Evolutionary conservation across 1,140 invertebrate species (phyloP).

Genomic region (roundworm (Caenorhabditis elegans)): DNA sequence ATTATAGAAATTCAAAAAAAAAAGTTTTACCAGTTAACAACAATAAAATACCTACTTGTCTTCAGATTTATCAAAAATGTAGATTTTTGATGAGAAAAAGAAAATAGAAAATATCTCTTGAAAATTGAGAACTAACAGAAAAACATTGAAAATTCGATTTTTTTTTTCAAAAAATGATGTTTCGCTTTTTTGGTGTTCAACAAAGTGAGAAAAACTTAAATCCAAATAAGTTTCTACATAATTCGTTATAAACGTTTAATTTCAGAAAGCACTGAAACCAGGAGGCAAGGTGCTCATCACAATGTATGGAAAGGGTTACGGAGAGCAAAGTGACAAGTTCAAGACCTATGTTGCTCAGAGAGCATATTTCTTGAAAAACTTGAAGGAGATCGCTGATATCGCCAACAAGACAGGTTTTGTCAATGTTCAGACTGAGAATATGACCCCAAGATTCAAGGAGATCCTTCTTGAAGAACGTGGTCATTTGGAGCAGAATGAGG

Average conservation of each 20-base stretch:
- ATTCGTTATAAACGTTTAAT: neutral
- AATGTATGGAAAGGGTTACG: conserved; percentile 72
- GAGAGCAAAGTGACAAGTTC: conserved; percentile 70
- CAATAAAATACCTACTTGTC: too few relatives aligned
- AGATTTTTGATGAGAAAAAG: too few relatives aligned
- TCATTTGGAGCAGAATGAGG: conserved; percentile 67
- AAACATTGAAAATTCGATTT: too few relatives aligned
- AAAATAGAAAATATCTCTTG: too few relatives aligned
- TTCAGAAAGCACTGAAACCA: conserved; percentile 71
- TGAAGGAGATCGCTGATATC: conserved; percentile 69
- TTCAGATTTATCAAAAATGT: too few relatives aligned
- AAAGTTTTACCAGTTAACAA: too few relatives aligned
- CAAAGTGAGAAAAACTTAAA: too few relatives aligned
- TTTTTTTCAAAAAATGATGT: too few relatives aligned
- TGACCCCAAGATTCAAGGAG: conserved; percentile 70
- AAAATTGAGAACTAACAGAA: too few relatives aligned
- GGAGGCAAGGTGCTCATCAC: conserved; percentile 72
- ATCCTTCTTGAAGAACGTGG: conserved; percentile 70
- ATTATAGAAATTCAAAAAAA: too few relatives aligned
- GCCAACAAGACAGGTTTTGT: conserved; percentile 70
- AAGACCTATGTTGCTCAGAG: conserved; percentile 71
- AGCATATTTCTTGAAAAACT: conserved; percentile 71
- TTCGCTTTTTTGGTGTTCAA: too few relatives aligned
- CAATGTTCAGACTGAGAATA: conserved; percentile 70
- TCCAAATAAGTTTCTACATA: too few relatives aligned